These are phyloP conservation scores for Falco concolor DNA, from an alignment of 2,797 vertebrate genomes.

Conservation along the genomic window DNA sequence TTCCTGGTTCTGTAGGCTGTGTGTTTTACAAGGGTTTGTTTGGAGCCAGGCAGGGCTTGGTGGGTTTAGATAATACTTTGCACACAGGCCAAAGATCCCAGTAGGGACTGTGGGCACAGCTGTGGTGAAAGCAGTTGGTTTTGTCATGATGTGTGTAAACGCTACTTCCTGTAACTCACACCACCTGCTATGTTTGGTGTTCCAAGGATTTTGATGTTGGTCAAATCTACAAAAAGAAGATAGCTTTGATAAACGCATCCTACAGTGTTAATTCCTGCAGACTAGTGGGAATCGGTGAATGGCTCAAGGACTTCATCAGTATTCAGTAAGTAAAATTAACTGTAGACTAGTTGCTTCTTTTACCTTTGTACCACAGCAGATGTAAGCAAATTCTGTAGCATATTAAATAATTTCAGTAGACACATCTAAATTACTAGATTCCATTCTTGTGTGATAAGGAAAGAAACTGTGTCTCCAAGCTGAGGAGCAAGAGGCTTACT, in stretches of 20 bases:
- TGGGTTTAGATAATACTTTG: too few species aligned
- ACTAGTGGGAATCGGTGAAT: constrained; percentile 77
- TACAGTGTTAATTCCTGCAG: constrained; percentile 81
- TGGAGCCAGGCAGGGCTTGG: neutral
- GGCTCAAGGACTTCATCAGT: constrained; percentile 79
- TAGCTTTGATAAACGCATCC: constrained; percentile 82
- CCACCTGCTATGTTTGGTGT: neutral
- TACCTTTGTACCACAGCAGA: neutral
- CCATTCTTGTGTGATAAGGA: neutral
- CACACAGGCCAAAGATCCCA: neutral
- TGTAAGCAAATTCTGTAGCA: neutral
- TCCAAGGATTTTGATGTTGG: constrained; percentile 90
- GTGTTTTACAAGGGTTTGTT: neutral
- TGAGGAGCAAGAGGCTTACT: neutral
- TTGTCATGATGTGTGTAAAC: neutral
- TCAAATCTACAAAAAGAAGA: constrained; percentile 85
- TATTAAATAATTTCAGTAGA: neutral
- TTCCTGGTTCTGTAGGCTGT: neutral
- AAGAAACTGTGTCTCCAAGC: neutral
- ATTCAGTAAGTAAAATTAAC: constrained; percentile 74
- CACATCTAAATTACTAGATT: neutral
- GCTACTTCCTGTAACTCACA: neutral
- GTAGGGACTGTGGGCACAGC: neutral
- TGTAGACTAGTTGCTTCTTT: neutral
- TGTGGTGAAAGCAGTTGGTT: neutral